A percentile compares a stretch with the other conserved stretches of the same genome.
phyloP scores from a whole-genome alignment of 2,113 vertebrate genomes.

The Reinhardtius hippoglossoides region DNA sequence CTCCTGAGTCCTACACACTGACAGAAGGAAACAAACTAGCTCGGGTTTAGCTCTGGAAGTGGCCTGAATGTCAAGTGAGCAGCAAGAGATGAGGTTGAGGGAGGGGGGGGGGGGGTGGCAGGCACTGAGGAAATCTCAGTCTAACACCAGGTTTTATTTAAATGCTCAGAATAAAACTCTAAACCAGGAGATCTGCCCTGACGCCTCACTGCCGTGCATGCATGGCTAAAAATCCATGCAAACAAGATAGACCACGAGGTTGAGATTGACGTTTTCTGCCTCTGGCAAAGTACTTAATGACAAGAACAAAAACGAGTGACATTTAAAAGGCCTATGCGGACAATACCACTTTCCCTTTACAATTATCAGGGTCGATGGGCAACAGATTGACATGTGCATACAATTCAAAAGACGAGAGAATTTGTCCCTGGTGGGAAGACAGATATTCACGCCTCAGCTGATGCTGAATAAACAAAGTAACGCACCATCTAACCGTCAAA shows the following conservation, averaged over 20 bases:
- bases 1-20: constrained; percentile 31
- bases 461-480: constrained; percentile 1
- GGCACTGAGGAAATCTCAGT: constrained; percentile 36
- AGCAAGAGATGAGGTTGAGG: constrained; percentile 28
- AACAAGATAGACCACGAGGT: constrained; percentile 13
- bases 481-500: neutral
- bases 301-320: constrained; percentile 6
- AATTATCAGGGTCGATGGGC: neutral
- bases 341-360: constrained; percentile 31
- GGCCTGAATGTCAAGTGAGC: constrained; percentile 63
- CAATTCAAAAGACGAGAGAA: constrained; percentile 25
- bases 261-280: constrained; percentile 29
- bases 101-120: constrained; percentile 29
- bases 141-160: constrained; percentile 6
- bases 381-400: constrained; percentile 24
- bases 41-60: constrained; percentile 69
- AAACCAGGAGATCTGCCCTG: constrained; percentile 7
- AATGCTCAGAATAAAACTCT: constrained; percentile 1
- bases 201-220: constrained; percentile 1
- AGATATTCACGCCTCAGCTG: neutral
- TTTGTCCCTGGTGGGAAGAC: neutral
- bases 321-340: constrained; percentile 28
- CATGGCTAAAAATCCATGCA: constrained; percentile 3
- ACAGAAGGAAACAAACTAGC: constrained; percentile 62
- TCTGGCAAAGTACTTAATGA: constrained; percentile 23